Percentiles rank a stretch among this genome's conserved stretches.
Evolutionary conservation across 2,888 invertebrate species (phyloP).

Genomic region (Ectropis crepuscularia): DNA sequence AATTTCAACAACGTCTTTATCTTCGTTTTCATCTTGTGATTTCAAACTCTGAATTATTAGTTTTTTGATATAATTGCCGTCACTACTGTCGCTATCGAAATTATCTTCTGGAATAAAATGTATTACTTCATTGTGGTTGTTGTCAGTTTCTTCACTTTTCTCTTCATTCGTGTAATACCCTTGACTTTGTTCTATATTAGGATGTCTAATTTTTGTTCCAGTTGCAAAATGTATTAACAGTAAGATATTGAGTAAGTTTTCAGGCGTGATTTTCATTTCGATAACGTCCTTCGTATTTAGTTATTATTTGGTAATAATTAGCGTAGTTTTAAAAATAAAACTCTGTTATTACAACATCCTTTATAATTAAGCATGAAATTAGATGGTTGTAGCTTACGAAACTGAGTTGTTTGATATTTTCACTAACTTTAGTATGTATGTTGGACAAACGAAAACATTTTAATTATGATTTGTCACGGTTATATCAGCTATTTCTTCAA

Average conservation of each 20-base stretch:
- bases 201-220: too few species aligned
- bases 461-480: background rate
- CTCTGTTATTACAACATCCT: slow-evolving; percentile 2
- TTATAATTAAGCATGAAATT: slow-evolving; percentile 7
- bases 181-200: background rate
- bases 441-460: background rate
- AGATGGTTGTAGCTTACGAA: background rate
- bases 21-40: too few species aligned
- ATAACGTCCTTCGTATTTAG: background rate
- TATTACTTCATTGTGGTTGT: background rate
- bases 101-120: too few species aligned
- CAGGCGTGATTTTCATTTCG: background rate
- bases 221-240: too few species aligned
- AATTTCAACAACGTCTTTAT: too few species aligned
- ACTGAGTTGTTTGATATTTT: background rate
- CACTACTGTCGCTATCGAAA: too few species aligned
- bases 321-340: background rate
- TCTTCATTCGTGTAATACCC: background rate
- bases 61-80: too few species aligned
- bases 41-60: too few species aligned
- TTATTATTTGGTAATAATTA: background rate
- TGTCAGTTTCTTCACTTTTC: background rate
- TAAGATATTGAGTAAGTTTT: too few species aligned
- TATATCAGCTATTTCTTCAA: background rate
- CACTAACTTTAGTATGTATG: background rate